Conservation (phyloP, 2,888 invertebrate species). For the Scaptomyza flava region DNA sequence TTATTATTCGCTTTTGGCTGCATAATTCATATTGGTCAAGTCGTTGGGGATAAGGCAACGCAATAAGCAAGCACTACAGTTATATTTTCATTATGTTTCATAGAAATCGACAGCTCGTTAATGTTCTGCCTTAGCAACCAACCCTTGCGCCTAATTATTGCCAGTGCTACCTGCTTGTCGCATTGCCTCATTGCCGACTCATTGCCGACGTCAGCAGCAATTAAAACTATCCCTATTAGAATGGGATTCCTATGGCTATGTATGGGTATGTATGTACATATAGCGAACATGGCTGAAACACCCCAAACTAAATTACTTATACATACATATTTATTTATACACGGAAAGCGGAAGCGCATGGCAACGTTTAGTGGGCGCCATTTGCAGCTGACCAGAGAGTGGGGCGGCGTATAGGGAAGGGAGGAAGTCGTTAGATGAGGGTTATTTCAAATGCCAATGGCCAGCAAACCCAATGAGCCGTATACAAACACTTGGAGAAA, state of each 20-base stretch:
- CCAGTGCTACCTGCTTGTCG: conserved; percentile 26
- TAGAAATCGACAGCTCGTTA: conserved; percentile 37
- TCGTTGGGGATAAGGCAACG: neutral
- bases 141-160: conserved; percentile 56
- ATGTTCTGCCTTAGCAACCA: conserved; percentile 20
- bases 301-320: conserved; percentile 22
- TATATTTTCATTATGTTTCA: conserved; percentile 65
- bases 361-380: conserved; percentile 75
- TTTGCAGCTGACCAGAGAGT: conserved; percentile 40
- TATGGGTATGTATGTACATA: too few relatives aligned
- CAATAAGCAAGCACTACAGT: conserved; percentile 16
- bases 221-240: conserved; percentile 56
- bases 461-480: conserved; percentile 25
- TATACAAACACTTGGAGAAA: neutral
- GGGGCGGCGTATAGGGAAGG: neutral
- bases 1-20: conserved; percentile 60
- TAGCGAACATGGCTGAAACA: conserved; percentile 53
- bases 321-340: neutral
- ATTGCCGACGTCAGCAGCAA: conserved; percentile 34
- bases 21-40: conserved; percentile 53
- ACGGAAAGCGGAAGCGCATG: conserved; percentile 67
- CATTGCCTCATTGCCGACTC: conserved; percentile 34
- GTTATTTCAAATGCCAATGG: conserved; percentile 29
- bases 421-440: conserved; percentile 18
- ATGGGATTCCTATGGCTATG: neutral